Base-by-base conservation (phyloP, 2,113 vertebrate genomes). In the Phrynosoma platyrhinos region DNA sequence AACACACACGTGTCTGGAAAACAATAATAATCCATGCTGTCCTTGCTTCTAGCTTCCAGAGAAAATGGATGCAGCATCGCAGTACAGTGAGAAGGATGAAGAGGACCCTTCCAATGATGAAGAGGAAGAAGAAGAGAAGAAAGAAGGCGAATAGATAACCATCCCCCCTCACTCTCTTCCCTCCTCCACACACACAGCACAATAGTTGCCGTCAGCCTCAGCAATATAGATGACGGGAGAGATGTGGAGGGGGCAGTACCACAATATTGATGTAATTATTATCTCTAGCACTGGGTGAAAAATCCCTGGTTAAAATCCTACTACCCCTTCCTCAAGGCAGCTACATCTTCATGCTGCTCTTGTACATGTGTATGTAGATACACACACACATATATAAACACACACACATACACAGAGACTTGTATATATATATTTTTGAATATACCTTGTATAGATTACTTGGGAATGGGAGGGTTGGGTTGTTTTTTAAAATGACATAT, bases 11-110 rank as follows among this genome's bases (percentile, higher is more conserved):
- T 47, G 9, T 62, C 18, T 52, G 13, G 32, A 52, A 52, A 12
- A 68, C 8, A 42, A 30, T 27, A 25, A 68, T 64, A 40, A 58
- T 30, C 36, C 9, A 9, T 27, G 5, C 58, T 47, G 5, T 69
- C 32, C 53, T 40, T 36, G 10, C 64, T 72, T 81, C 20, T 16
- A 76, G 80, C 47, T 10, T 9, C 80, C 23, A 10, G 87, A 88
- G 42, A 83, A 83, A 69, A 36, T 77, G 8, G 71, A 66, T 30
- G 87, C 36, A 3, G 81, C 81, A 20, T 76, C 58, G 0, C 84
- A 86, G 13, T 86, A 86, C 62, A 86, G 84, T 7, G 87, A 77
- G 64, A 53, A 53, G 7, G 81, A 88, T 32, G 81, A 78, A 18
- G 74, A 64, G 27, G 87, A 8, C 9, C 12, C 72, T 9, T 10